A percentile compares a stretch with the other conserved stretches of the same genome.
These are phyloP conservation scores for Scytalopus superciliaris DNA, from an alignment of 2,113 vertebrate species.

Conservation along the genomic window DNA sequence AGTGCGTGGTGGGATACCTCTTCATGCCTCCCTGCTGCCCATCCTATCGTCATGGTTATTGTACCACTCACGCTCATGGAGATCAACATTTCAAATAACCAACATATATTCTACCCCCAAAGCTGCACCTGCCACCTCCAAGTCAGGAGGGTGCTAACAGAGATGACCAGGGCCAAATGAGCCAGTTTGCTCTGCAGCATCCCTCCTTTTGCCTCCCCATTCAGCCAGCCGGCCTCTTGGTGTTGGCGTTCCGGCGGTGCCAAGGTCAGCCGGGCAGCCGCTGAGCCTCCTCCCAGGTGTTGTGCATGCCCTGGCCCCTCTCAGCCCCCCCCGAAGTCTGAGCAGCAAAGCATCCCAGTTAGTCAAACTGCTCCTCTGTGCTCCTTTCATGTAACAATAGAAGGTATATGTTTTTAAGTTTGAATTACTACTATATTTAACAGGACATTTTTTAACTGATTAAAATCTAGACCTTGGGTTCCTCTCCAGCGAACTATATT, in stretches of 20 bases:
- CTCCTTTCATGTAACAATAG: constrained; percentile 77
- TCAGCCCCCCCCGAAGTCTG: constrained; percentile 63
- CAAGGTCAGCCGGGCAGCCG: not conserved
- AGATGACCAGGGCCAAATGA: not conserved
- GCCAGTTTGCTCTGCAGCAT: not conserved
- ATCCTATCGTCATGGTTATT: not conserved
- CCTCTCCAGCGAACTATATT: constrained; percentile 71
- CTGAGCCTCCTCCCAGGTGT: not conserved
- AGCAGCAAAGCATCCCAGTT: constrained; percentile 74
- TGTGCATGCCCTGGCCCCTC: not conserved
- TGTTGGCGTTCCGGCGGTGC: not conserved
- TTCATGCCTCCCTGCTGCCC: not conserved
- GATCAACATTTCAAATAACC: not conserved
- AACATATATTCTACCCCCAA: not conserved
- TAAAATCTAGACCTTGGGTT: constrained; percentile 78
- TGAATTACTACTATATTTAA: constrained; percentile 79
- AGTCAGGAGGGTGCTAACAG: not conserved
- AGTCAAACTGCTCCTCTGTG: constrained; percentile 67
- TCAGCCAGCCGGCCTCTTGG: not conserved
- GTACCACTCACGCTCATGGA: not conserved
- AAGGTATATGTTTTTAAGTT: constrained; percentile 76
- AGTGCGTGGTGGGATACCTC: not conserved
- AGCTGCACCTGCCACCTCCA: not conserved
- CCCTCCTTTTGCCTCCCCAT: not conserved
- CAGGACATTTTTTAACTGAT: constrained; percentile 80